Evolutionary conservation across 2,797 vertebrate species (phyloP), one percentile per base, ranked within the genome.

Genomic region (Enteromius radiatus): DNA sequence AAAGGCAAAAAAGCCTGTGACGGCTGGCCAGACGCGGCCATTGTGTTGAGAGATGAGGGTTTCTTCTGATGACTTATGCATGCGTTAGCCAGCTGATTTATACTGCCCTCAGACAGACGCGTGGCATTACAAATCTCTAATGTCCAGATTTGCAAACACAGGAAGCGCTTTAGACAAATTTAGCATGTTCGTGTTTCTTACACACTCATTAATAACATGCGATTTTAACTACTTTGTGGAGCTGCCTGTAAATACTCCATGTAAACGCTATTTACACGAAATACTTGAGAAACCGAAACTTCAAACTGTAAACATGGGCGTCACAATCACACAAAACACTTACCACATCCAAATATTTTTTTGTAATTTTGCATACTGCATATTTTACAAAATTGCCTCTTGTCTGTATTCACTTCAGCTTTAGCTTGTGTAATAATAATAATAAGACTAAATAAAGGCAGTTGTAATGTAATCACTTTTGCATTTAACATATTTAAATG

Each of bases 11-110:
- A 90, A 75, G 92, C 86, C 91, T 92, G 90, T 92, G 89, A 89
- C 91, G 92, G 91, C 88, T 90, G 92, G 91, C 91, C 93, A 95
- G 95, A 94, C 93, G 93, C 89, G 91, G 91, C 91, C 71, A 92
- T 94, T 91, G 94, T 94, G 91, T 91, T 87, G 89, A 87, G 91
- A 93, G 95, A 94, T 92, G 93, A 94, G 93, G 93, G 94, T 92
- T 86, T 90, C 91, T 93, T 95, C 93, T 93, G 92, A 95, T 95
- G 95, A 95, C 93, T 95, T 95, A 95, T 96, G 94, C 94, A 95
- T 96, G 94, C 94, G 92, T 88, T 92, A 92, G 92, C 89, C 91
- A 92, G 91, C 93, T 95, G 94, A 95, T 95, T 94, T 93, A 94
- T 94, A 93, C 92, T 89, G 91, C 91, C 88, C 73, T 33, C 89